These are phyloP conservation scores for Tachina lurida DNA, from an alignment of 2,888 invertebrate genomes.

Conservation along the genomic window DNA sequence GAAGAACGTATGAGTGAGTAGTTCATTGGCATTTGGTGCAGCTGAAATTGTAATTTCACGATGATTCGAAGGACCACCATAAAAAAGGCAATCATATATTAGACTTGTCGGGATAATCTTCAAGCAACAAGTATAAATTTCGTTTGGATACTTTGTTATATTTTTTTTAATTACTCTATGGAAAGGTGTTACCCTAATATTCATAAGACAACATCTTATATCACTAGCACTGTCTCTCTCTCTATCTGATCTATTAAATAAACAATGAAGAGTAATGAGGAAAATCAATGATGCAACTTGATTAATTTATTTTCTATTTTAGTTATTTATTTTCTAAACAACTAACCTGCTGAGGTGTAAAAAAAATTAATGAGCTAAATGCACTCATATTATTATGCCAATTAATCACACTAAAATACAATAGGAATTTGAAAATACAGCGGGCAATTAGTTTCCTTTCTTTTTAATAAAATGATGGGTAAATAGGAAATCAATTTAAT, in stretches of 20 bases:
- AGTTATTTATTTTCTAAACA: background rate
- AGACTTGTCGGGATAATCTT: too few species aligned
- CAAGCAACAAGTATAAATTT: too few species aligned
- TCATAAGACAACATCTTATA: slow-evolving; percentile 1
- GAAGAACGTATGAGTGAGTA: too few species aligned
- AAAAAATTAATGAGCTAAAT: background rate
- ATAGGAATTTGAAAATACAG: background rate
- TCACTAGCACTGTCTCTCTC: too few species aligned
- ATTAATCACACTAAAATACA: slow-evolving; percentile 25
- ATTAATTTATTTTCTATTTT: slow-evolving; percentile 28
- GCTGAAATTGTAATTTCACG: too few species aligned
- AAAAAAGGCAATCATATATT: too few species aligned
- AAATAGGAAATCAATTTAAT: slow-evolving; percentile 20
- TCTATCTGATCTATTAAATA: slow-evolving; percentile 19
- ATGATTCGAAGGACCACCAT: too few species aligned
- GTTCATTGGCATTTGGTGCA: too few species aligned
- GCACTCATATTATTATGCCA: background rate
- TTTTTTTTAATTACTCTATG: background rate
- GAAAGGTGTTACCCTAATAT: background rate
- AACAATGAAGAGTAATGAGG: slow-evolving; percentile 24
- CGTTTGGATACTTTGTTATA: too few species aligned
- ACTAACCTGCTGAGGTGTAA: slow-evolving; percentile 4
- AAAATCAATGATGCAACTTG: slow-evolving; percentile 46
- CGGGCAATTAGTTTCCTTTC: background rate
- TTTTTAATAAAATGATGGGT: background rate